Base-by-base conservation (phyloP, 2,888 invertebrate genomes). In the Andrena minutula region DNA sequence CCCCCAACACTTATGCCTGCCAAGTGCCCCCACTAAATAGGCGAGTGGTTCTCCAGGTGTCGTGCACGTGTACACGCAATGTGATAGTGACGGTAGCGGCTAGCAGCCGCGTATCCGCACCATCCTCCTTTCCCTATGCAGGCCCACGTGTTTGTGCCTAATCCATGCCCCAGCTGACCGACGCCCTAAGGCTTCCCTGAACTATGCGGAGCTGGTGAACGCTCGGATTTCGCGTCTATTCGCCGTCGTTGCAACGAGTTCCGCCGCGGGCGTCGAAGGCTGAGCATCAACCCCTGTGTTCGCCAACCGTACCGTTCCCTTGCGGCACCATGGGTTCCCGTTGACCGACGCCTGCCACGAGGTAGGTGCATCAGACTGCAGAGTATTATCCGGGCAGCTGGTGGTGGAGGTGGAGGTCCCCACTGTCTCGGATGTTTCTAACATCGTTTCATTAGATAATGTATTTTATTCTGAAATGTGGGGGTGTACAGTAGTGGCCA, bases 101-200 rank as follows among this genome's bases (percentile, higher is more conserved):
- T 53, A 56, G 49, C 28, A 66, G 35, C 23, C 61, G 60, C 78
- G 66, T 41, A 41, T 16, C 41, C 41, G 70, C 77, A 76, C 41
- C 47, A 49, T 75, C 35, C 51, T 73, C 60, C 75, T 20, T 35
- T 20, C 8, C 20, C 8, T 20, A 5, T 30, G 30, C n/a, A 53
- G 51, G 60, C 16, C 77, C 78, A 79, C 79, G 77, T 78, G 86
- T 89, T 87, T 89, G 90, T 90, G 70, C 89, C 86, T 93, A 92
- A 93, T 93, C 93, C 91, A 90, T 86, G 89, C 88, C 86, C 78
- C 78, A 84, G 81, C 86, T 82, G 75, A 81, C 78, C 81, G 84
- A 80, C 72, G 75, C 90, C 82, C 87, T 92, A 91, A 87, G 92
- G 92, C 86, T 92, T 92, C 92, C 70, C 81, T 64, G 72, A 86